Percentiles rank a stretch among this genome's conserved stretches.
These are phyloP conservation scores for Gari tellinella DNA, from an alignment of 2,888 invertebrate genomes.

Conservation along the genomic window DNA sequence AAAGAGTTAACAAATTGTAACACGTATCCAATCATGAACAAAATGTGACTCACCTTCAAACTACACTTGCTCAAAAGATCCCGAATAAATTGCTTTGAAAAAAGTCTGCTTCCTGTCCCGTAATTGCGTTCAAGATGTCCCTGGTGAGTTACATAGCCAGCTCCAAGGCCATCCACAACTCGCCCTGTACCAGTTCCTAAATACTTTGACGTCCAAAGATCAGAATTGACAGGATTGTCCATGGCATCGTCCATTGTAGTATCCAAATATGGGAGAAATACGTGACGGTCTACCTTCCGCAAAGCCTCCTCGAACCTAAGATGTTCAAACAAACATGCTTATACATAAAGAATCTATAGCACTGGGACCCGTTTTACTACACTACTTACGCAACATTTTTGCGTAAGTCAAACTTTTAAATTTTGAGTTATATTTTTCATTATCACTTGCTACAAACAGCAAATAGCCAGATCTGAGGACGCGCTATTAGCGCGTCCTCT, in stretches of 20 bases:
- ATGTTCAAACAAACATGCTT: no score
- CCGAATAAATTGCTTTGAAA: conserved; percentile 26
- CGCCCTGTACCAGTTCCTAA: conserved; percentile 65
- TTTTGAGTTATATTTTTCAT: no score
- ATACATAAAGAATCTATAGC: no score
- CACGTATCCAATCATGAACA: no score
- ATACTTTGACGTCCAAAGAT: conserved; percentile 63
- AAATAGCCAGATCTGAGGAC: no score
- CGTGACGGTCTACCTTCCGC: conserved; percentile 57
- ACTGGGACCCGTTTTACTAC: no score
- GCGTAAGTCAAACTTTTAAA: no score
- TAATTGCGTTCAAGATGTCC: conserved; percentile 45
- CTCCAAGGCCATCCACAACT: conserved; percentile 66
- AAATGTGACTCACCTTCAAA: conserved; percentile 20
- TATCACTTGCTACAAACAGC: no score
- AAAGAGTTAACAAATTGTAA: no score
- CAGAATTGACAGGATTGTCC: conserved; percentile 63
- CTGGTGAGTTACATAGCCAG: conserved; percentile 62
- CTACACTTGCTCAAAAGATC: conserved; percentile 33
- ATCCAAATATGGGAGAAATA: conserved; percentile 73
- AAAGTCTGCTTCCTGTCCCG: conserved; percentile 39
- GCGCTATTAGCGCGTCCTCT: no score
- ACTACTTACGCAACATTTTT: no score
- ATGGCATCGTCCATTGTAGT: conserved; percentile 64
- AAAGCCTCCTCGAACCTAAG: conserved; percentile 75